These are phyloP conservation scores for Hypena proboscidalis DNA, from an alignment of 2,888 invertebrate species.

Conservation along the genomic window DNA sequence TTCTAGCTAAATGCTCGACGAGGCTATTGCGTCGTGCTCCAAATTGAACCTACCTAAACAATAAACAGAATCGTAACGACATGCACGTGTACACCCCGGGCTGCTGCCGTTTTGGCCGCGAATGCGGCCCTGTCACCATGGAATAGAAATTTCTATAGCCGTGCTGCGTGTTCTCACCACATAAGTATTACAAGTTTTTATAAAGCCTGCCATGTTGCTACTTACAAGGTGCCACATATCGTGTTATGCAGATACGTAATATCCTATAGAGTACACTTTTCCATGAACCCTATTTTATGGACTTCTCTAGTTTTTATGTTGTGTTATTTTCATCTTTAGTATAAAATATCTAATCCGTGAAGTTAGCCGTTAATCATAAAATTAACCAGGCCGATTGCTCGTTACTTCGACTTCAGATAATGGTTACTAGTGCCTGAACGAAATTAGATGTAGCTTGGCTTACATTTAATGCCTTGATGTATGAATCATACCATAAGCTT, in stretches of 20 bases:
- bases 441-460: too few species aligned
- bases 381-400: too few species aligned
- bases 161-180: conserved; percentile 24
- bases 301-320: too few species aligned
- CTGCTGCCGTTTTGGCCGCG: conserved; percentile 17
- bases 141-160: conserved; percentile 25
- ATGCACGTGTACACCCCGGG: conserved; percentile 26
- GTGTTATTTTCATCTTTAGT: too few species aligned
- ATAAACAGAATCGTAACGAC: conserved; percentile 15
- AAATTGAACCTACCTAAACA: conserved; percentile 15
- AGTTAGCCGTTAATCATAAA: too few species aligned
- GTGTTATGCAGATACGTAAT: conserved; percentile 24
- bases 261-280: conserved; percentile 5
- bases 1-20: neutral
- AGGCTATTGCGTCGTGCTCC: neutral
- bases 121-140: conserved; percentile 12
- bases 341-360: too few species aligned
- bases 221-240: conserved; percentile 27
- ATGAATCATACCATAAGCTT: neutral
- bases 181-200: conserved; percentile 37
- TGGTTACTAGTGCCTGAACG: too few species aligned
- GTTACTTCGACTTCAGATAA: too few species aligned
- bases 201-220: conserved; percentile 13
- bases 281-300: conserved; percentile 8
- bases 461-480: too few species aligned